Conservation (phyloP, 2,797 vertebrate genomes). For the Sebastes itinus region DNA sequence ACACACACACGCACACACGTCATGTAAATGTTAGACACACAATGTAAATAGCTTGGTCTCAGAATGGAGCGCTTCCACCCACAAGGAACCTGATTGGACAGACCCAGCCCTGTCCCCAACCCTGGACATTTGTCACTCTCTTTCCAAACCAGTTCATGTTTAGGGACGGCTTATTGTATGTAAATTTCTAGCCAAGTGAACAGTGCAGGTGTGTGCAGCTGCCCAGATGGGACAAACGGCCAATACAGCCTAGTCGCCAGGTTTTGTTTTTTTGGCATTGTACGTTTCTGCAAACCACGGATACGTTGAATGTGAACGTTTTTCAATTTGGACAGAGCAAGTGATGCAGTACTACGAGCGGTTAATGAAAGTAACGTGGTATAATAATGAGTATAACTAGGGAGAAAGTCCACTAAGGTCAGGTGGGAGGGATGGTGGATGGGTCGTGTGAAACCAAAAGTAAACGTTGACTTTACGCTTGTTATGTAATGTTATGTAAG, state of each 20-base stretch:
- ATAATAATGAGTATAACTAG: neutral
- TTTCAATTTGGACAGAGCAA: neutral
- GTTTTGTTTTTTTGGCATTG: neutral
- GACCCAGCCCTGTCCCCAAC: neutral
- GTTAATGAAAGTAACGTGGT: no score
- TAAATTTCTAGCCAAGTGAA: neutral
- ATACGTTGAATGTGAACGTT: neutral
- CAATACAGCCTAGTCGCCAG: neutral
- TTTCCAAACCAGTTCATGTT: neutral
- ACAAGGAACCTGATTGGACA: neutral
- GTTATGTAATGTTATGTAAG: no score
- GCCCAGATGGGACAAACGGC: neutral
- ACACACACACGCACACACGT: neutral
- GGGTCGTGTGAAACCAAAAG: no score
- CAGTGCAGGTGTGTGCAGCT: neutral
- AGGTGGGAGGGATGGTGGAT: no score
- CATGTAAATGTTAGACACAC: slow-evolving; percentile 24
- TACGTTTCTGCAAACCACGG: neutral
- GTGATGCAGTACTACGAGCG: neutral
- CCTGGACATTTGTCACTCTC: neutral
- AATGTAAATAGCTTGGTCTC: neutral
- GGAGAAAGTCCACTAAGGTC: neutral
- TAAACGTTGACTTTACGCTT: no score
- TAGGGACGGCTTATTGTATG: neutral
- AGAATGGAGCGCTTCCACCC: neutral